phyloP scores from a whole-genome alignment of 2,113 vertebrate species.

The Hyla sarda region DNA sequence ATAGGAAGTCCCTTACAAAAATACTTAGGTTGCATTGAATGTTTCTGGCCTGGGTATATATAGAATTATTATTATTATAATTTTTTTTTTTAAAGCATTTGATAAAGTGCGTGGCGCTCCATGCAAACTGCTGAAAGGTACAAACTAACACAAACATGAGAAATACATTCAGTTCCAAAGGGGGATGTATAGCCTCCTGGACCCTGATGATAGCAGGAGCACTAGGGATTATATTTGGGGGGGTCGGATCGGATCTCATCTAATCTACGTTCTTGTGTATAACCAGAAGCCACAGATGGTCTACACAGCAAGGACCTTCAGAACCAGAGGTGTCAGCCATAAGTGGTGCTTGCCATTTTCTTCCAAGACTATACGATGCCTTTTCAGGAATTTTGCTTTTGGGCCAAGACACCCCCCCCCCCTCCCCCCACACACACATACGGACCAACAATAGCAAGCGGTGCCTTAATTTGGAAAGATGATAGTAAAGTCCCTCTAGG shows the following conservation, averaged over 20 bases:
- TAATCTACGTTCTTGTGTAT: background rate
- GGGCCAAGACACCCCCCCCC: too few relatives aligned
- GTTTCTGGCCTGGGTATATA: slow-evolving; percentile 63
- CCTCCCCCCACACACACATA: background rate
- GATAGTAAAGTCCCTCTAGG: background rate
- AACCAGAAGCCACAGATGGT: background rate
- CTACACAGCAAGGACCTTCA: background rate
- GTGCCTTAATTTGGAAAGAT: background rate
- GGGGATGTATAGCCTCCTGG: background rate
- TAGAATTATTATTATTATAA: too few relatives aligned
- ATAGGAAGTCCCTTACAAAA: background rate
- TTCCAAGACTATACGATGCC: background rate
- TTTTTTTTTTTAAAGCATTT: too few relatives aligned
- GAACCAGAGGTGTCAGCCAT: background rate
- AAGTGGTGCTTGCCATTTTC: background rate
- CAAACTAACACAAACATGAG: slow-evolving; percentile 48
- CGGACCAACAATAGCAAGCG: background rate
- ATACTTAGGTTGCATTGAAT: slow-evolving; percentile 61
- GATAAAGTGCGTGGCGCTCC: slow-evolving; percentile 76
- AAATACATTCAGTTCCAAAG: slow-evolving; percentile 29
- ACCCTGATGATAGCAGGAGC: background rate
- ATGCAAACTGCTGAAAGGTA: slow-evolving; percentile 66
- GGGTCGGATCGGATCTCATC: background rate
- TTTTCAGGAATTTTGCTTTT: background rate
- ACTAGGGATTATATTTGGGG: background rate